These are phyloP conservation scores for Pseudorasbora parva DNA, from an alignment of 2,113 vertebrate genomes.

Conservation along the genomic window DNA sequence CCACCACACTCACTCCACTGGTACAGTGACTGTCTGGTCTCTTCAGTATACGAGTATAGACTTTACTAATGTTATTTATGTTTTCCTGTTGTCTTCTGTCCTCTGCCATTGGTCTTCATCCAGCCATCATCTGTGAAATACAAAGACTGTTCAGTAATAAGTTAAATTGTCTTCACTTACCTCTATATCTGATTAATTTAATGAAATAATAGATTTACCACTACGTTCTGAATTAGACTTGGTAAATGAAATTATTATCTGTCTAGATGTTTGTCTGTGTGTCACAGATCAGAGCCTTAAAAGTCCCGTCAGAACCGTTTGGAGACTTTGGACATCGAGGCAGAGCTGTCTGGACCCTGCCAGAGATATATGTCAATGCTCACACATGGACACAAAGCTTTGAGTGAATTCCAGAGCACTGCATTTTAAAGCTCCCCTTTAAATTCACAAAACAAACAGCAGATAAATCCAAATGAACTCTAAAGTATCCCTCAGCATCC, in stretches of 20 bases:
- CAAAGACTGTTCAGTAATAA: no score
- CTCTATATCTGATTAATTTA: not conserved
- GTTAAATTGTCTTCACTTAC: no score
- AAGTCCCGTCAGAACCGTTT: not conserved
- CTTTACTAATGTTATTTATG: no score
- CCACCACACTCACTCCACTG: no score
- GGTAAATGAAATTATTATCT: not conserved
- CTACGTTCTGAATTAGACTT: not conserved
- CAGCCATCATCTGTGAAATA: no score
- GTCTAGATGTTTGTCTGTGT: not conserved
- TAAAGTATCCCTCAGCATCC: not conserved
- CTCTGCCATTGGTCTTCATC: no score
- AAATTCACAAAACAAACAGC: not conserved
- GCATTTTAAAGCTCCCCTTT: constrained; percentile 21
- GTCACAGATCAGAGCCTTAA: not conserved
- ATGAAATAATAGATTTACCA: not conserved
- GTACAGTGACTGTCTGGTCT: no score
- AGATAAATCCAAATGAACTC: not conserved
- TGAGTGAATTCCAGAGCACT: constrained; percentile 23
- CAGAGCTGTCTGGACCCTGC: not conserved
- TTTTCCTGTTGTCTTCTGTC: no score
- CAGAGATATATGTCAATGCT: constrained; percentile 5
- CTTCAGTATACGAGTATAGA: no score
- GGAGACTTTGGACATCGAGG: constrained; percentile 1
- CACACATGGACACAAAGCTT: constrained; percentile 1